Evolutionary conservation across 2,888 invertebrate species (phyloP).

Genomic region (Ferdinandea cuprea): DNA sequence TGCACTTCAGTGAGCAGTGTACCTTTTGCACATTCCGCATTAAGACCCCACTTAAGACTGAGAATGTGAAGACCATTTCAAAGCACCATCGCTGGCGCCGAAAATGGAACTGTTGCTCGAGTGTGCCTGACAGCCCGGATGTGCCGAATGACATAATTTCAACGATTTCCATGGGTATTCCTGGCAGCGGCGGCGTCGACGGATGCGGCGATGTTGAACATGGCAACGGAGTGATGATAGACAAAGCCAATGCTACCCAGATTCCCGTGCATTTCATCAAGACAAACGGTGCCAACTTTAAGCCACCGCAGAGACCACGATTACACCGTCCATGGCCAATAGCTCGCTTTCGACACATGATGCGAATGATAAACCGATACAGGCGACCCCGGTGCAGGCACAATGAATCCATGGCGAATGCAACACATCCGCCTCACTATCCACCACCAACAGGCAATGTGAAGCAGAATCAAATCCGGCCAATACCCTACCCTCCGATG

Average conservation of each 20-base stretch:
- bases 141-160: conserved; percentile 84
- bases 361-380: conserved; percentile 82
- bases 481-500: conserved; percentile 78
- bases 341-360: conserved; percentile 80
- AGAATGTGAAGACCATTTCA: conserved; percentile 80
- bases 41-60: conserved; percentile 78
- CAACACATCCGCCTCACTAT: conserved; percentile 47
- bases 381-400: conserved; percentile 81
- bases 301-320: conserved; percentile 74
- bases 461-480: conserved; percentile 83
- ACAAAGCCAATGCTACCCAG: conserved; percentile 78
- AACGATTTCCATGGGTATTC: conserved; percentile 79
- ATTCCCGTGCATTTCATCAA: conserved; percentile 77
- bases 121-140: conserved; percentile 86
- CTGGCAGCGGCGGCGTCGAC: conserved; percentile 50
- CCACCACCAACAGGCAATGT: conserved; percentile 70
- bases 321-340: conserved; percentile 79
- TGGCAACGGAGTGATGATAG: conserved; percentile 66
- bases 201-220: conserved; percentile 72
- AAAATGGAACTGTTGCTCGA: conserved; percentile 86
- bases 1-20: conserved; percentile 82
- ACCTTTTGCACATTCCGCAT: conserved; percentile 82
- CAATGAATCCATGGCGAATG: conserved; percentile 46
- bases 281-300: conserved; percentile 72
- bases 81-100: conserved; percentile 83